phyloP scores from a whole-genome alignment of 2,797 vertebrate genomes.

The Lepus oiostolus region DNA sequence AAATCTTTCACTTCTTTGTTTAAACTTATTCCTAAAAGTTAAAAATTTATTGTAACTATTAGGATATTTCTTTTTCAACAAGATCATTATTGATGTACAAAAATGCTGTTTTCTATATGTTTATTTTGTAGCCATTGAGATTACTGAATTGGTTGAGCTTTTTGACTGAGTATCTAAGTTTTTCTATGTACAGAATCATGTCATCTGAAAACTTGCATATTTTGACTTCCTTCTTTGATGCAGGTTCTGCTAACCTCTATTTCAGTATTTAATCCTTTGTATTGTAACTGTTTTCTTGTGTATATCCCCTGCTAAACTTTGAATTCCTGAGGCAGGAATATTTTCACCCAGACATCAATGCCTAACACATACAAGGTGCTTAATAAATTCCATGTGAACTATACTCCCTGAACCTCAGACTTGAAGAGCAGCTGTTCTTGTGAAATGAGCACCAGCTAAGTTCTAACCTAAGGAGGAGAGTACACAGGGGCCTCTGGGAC shows the following conservation, averaged over 20 bases:
- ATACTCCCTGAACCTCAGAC: not conserved
- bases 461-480: not conserved
- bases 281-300: not conserved
- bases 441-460: not conserved
- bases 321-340: not conserved
- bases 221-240: too few relatives aligned
- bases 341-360: conserved; percentile 27
- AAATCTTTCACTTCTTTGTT: too few relatives aligned
- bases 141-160: too few relatives aligned
- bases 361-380: not conserved
- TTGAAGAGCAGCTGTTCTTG: not conserved
- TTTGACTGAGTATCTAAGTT: too few relatives aligned
- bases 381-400: not conserved
- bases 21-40: too few relatives aligned
- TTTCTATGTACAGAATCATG: too few relatives aligned
- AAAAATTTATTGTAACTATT: too few relatives aligned
- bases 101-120: too few relatives aligned
- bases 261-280: not conserved
- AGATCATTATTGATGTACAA: too few relatives aligned
- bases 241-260: not conserved
- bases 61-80: too few relatives aligned
- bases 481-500: not conserved
- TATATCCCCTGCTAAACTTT: not conserved
- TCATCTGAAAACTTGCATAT: too few relatives aligned
- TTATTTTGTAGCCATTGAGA: too few relatives aligned